Conservation (phyloP, 2,888 invertebrate genomes). For the Heliothis peltigera region DNA sequence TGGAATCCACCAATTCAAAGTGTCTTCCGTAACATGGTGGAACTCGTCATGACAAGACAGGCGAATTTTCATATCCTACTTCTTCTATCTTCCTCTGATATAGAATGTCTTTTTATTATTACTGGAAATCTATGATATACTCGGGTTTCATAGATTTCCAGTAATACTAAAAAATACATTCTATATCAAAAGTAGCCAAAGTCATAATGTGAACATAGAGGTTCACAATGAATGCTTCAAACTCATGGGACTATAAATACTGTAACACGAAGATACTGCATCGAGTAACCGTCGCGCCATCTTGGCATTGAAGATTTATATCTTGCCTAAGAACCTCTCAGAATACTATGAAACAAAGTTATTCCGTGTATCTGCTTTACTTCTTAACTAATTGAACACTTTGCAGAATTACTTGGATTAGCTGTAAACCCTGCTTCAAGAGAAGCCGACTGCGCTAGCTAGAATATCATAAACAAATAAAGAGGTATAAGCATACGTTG, state of each 20-base stretch:
- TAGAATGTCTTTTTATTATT: too few relatives aligned
- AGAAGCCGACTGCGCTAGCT: neutral
- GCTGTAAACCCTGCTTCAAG: neutral
- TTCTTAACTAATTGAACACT: slow-evolving; percentile 1
- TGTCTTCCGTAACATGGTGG: too few relatives aligned
- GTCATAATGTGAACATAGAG: too few relatives aligned
- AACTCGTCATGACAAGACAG: too few relatives aligned
- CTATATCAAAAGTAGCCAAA: neutral
- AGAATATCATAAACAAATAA: neutral
- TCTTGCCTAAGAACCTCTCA: slow-evolving; percentile 2
- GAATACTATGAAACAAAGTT: slow-evolving; percentile 1
- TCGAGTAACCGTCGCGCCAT: neutral
- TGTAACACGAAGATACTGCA: neutral
- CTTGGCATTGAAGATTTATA: slow-evolving; percentile 16
- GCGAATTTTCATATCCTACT: too few relatives aligned
- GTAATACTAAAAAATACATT: too few relatives aligned
- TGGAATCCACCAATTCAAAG: too few relatives aligned
- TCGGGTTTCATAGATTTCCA: too few relatives aligned
- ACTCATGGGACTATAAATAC: neutral
- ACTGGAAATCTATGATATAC: too few relatives aligned
- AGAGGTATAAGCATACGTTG: neutral
- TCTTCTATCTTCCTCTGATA: too few relatives aligned
- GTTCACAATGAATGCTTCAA: neutral
- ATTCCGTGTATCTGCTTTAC: neutral
- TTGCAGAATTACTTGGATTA: neutral